Percentiles rank a stretch among this genome's conserved stretches.
These are phyloP conservation scores for Megaptera novaeangliae DNA, from an alignment of 2,113 vertebrate genomes.

Conservation along the genomic window DNA sequence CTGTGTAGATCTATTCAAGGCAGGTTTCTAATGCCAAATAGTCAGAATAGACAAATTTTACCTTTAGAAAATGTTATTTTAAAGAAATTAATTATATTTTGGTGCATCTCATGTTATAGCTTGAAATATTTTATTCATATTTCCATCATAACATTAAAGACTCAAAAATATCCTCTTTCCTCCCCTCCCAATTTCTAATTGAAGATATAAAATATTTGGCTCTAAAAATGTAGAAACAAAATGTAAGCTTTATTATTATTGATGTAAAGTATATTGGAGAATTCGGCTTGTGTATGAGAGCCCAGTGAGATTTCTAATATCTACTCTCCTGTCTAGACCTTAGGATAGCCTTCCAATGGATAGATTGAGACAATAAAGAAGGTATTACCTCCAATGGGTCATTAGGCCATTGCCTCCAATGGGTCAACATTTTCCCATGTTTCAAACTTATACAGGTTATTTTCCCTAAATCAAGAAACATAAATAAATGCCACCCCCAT, in stretches of 20 bases:
- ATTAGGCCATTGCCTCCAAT: not conserved
- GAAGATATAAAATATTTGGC: not conserved
- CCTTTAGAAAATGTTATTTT: not conserved
- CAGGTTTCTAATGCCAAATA: not conserved
- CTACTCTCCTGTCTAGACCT: not conserved
- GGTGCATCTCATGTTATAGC: not conserved
- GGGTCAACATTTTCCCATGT: not conserved
- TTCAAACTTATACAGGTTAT: not conserved
- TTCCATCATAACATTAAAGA: not conserved
- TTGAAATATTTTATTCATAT: not conserved
- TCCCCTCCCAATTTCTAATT: not conserved
- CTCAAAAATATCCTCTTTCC: not conserved
- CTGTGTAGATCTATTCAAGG: not conserved
- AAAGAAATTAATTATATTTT: not conserved
- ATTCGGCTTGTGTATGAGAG: not conserved
- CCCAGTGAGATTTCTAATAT: not conserved
- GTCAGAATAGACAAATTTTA: not conserved
- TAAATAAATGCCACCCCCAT: not conserved
- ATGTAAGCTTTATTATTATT: no score
- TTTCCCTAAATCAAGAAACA: not conserved
- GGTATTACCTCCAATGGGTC: not conserved
- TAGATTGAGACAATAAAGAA: not conserved
- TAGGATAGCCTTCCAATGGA: not conserved
- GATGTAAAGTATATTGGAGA: not conserved
- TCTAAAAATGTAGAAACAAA: not conserved